Conservation (phyloP, 1,140 invertebrate species). For the Teleopsis dalmanni region DNA sequence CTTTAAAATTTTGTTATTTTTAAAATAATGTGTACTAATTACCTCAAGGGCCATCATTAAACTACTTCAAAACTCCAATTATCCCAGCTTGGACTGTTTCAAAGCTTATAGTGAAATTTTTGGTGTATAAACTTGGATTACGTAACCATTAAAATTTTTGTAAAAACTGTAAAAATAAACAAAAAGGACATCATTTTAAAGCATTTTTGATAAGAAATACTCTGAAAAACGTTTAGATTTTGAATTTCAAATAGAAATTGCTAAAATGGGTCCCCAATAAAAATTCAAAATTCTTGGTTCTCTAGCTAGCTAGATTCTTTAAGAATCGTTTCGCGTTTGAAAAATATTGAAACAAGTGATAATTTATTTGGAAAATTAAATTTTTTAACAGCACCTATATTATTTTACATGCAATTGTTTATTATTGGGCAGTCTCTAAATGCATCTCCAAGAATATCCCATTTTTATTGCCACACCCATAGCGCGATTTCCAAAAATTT, state of each 20-base stretch:
- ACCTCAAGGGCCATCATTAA: constrained; percentile 1
- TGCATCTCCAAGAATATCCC: constrained; percentile 21
- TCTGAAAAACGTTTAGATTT: constrained; percentile 30
- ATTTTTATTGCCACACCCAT: constrained; percentile 31
- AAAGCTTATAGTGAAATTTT: constrained; percentile 38
- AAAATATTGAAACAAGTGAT: constrained; percentile 36
- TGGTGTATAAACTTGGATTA: constrained; percentile 30
- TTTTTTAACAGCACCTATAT: constrained; percentile 4
- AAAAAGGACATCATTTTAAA: constrained; percentile 22
- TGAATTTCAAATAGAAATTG: constrained; percentile 58
- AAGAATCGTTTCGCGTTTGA: constrained; percentile 15
- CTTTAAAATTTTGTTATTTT: neutral
- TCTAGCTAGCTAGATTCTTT: constrained; percentile 20
- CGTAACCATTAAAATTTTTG: constrained; percentile 39
- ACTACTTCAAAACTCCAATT: no score
- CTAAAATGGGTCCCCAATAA: constrained; percentile 62
- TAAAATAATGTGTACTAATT: neutral
- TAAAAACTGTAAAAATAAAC: constrained; percentile 25
- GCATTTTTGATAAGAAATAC: constrained; percentile 25
- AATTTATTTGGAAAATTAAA: constrained; percentile 3
- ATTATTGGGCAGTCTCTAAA: constrained; percentile 24
- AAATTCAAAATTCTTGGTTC: constrained; percentile 47
- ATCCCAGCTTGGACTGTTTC: no score
- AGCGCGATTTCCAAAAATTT: constrained; percentile 11
- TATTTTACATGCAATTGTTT: constrained; percentile 18